Evolutionary conservation across 2,888 invertebrate genomes (phyloP).

Genomic region (Agonopterix alstromeriana): DNA sequence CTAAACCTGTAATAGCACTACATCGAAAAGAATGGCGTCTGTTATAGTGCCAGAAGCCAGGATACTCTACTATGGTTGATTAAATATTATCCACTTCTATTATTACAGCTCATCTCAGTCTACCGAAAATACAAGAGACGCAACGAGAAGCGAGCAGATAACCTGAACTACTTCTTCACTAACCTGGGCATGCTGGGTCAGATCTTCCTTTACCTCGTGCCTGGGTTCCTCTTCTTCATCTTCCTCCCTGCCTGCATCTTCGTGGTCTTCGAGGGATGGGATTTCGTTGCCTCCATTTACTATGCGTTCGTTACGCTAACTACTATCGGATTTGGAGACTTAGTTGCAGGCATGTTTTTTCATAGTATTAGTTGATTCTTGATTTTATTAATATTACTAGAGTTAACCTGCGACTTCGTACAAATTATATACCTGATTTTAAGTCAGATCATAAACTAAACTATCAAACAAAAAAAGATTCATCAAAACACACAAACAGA

Average conservation of each 20-base stretch:
- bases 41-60: too few species aligned
- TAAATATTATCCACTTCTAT: too few species aligned
- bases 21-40: too few species aligned
- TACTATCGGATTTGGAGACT: constrained; percentile 95
- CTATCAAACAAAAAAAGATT: too few species aligned
- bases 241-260: constrained; percentile 91
- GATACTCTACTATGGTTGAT: too few species aligned
- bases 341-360: constrained; percentile 83
- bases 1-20: too few species aligned
- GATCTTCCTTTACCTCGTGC: constrained; percentile 89
- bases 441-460: too few species aligned
- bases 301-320: constrained; percentile 92
- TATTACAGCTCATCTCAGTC: constrained; percentile 82
- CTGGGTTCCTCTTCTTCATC: constrained; percentile 91
- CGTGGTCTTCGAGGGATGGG: constrained; percentile 90
- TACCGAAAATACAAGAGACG: constrained; percentile 88
- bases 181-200: constrained; percentile 86
- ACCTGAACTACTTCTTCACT: constrained; percentile 79
- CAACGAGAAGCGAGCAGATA: constrained; percentile 76
- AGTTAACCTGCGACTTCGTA: too few species aligned
- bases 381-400: too few species aligned
- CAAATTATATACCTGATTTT: too few species aligned
- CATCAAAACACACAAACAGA: too few species aligned
- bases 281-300: constrained; percentile 88
- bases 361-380: too few species aligned